These are phyloP conservation scores for Uromys caudimaculatus DNA, from an alignment of 2,797 vertebrate genomes.

Conservation along the genomic window DNA sequence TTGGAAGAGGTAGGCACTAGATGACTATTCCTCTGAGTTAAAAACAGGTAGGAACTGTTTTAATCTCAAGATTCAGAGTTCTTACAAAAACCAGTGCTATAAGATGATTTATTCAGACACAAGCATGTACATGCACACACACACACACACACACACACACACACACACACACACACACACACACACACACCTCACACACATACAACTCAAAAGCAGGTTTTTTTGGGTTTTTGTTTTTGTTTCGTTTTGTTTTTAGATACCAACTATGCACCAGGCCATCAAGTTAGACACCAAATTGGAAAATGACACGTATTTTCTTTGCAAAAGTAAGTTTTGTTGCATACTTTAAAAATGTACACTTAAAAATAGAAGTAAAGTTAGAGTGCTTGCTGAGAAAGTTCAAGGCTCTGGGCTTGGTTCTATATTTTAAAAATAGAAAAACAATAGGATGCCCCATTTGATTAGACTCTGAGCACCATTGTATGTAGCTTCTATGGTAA, in stretches of 20 bases:
- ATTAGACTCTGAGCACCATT: background rate
- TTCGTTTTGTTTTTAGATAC: background rate
- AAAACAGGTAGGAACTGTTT: background rate
- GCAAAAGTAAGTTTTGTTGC: background rate
- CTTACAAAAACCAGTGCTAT: background rate
- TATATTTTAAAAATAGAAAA: background rate
- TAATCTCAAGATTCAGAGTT: background rate
- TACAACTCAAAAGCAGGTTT: background rate
- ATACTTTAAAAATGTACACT: background rate
- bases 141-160: too few species aligned
- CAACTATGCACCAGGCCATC: background rate
- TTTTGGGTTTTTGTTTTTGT: background rate
- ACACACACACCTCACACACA: background rate
- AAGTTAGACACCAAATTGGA: background rate
- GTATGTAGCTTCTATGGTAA: background rate
- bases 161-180: background rate
- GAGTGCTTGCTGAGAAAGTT: background rate
- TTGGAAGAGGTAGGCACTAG: background rate
- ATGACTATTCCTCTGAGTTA: background rate
- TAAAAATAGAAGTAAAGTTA: background rate
- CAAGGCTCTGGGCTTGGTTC: background rate
- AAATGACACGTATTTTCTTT: background rate
- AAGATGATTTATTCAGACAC: background rate
- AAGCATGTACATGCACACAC: background rate
- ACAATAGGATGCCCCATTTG: background rate